Base-by-base conservation (phyloP, 1,140 invertebrate genomes). In the Eufriesea mexicana region DNA sequence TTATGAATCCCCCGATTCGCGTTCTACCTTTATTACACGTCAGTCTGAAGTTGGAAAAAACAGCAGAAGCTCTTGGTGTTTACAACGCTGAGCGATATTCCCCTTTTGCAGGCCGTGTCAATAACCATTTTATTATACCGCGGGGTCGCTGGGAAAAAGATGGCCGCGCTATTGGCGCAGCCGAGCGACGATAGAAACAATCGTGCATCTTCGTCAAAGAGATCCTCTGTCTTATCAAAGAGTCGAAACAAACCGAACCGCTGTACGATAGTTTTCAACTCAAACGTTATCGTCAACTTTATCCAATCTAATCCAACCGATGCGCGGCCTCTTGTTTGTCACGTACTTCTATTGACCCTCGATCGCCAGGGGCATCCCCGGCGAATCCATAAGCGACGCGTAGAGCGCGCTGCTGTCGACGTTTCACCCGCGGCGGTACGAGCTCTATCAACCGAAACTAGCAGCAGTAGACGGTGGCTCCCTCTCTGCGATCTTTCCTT, bases 221-320 rank as follows among this genome's bases (percentile, higher is more conserved):
- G 47, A 51, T 55, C 45, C 49, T n/a, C n/a, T 12, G 25, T 23
- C 23, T 62, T 54, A 72, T 86, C 42, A 84, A 79, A 84, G 71
- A 54, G 23, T n/a, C 6, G 25, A 68, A 71, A 67, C 57, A 72
- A 78, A 72, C 57, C 16, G 49, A 81, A 75, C 79, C 47, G 5
- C 49, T 55, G 5, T 68, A 42, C 35, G 51, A 23, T 25, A 54
- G 62, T 61, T 76, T 61, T 61, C 61, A 67, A 84, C 55, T 86
- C 64, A 62, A 86, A 86, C 80, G 64, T 42, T 68, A 78, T 71
- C 28, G 49, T 51, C 18, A 45, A 61, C 54, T 80, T 70, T 77
- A 68, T 83, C 10, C 47, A 35, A 74, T 59, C 64, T 51, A 73
- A 73, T 59, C n/a, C 64, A 55, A 55, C 67, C n/a, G 35, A 57